Percentiles rank a stretch among this genome's conserved stretches.
These are phyloP conservation scores for Xylota sylvarum DNA, from an alignment of 2,888 invertebrate genomes.

Conservation along the genomic window DNA sequence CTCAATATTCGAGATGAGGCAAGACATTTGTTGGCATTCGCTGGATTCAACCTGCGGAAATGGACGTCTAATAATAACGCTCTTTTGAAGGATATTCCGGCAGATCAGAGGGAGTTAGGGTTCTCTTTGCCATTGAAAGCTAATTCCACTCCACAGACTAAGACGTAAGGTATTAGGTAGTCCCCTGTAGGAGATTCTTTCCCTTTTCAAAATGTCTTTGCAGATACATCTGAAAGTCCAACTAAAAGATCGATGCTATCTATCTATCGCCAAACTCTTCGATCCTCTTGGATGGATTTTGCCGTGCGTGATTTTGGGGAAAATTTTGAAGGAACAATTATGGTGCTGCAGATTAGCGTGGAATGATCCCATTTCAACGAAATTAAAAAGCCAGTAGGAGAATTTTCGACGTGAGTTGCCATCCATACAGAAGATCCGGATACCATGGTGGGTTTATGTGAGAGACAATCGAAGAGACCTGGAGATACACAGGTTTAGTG, in stretches of 20 bases:
- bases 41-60: slow-evolving; percentile 28
- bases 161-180: slow-evolving; percentile 11
- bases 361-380: background rate
- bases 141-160: background rate
- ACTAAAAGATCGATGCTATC: slow-evolving; percentile 18
- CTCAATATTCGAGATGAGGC: slow-evolving; percentile 3
- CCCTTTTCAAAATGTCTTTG: slow-evolving; percentile 11
- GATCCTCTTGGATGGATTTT: too few relatives aligned
- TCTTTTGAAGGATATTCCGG: slow-evolving; percentile 18
- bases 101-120: background rate
- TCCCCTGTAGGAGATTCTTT: slow-evolving; percentile 4
- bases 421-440: background rate
- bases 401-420: slow-evolving; percentile 5
- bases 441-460: background rate
- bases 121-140: slow-evolving; percentile 6
- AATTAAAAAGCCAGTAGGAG: background rate
- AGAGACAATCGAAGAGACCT: background rate
- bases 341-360: slow-evolving; percentile 18
- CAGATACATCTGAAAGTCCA: background rate
- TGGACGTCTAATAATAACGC: slow-evolving; percentile 2
- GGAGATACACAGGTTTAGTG: background rate
- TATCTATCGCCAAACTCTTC: slow-evolving; percentile 14
- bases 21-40: slow-evolving; percentile 19
- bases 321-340: slow-evolving; percentile 31
- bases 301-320: too few relatives aligned